Evolutionary conservation across 1,140 invertebrate genomes (phyloP), one percentile per base, ranked within the genome.

Genomic region (Drosophila nigrodunni): DNA sequence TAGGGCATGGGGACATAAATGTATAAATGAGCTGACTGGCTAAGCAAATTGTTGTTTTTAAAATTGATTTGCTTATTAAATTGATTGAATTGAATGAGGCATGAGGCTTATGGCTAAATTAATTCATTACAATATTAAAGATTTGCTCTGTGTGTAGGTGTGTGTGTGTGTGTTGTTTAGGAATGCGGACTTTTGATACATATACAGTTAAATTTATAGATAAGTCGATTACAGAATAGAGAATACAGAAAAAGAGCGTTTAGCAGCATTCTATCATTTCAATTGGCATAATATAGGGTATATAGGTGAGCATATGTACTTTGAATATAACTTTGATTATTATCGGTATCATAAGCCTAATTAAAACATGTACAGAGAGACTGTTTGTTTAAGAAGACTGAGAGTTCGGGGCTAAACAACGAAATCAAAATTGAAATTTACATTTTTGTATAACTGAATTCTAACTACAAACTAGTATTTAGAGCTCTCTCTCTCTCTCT

Each of bases 21-120:
- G 18, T 9, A 65, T 71, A 44, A 57, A 74, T 78, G 79, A 61
- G 74, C 74, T 75, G 64, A 72, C 57, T 74, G 75, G 74, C 66
- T 80, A 87, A 87, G 83, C 83, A 87, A 87, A 87, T 87, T 88
- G 62, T 88, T 82, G 77, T 88, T 87, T 88, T 69, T 83, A 87
- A 87, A 87, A 87, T 88, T 83, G 58, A 88, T 87, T 87, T 80
- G 83, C 83, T 83, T 58, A 79, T 57, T 55, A 49, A 73, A 69
- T 44, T 30, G 25, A 59, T 61, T 43, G 21, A 59, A 39, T 46
- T 4, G 46, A 43, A 78, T 86, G 75, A 62, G 61, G 41, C 58
- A 52, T 82, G 76, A 81, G 74, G 78, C 79, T 87, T 86, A 86
- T 18, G 58, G 37, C 62, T 77, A 64, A 71, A 41, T 65, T 66